Conservation (phyloP, 2,797 vertebrate species). For the Pempheris klunzingeri region DNA sequence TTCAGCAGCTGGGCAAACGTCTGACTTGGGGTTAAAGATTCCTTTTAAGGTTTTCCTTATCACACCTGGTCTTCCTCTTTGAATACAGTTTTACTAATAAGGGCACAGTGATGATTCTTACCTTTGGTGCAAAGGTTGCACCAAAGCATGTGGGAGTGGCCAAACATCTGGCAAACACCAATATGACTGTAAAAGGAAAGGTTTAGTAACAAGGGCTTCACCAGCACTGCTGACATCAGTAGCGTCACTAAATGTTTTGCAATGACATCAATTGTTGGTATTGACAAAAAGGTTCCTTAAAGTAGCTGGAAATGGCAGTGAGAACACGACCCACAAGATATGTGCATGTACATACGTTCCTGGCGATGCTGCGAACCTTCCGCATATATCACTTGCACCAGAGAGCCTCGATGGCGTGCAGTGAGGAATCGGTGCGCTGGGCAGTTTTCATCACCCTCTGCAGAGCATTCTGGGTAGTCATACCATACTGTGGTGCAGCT, state of each 20-base stretch:
- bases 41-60: slow-evolving; percentile 24
- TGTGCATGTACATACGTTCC: too few species aligned
- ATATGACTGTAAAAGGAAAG: slow-evolving; percentile 40
- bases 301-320: not conserved
- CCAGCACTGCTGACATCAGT: not conserved
- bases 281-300: not conserved
- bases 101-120: not conserved
- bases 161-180: slow-evolving; percentile 31
- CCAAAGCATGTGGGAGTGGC: not conserved
- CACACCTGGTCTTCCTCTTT: not conserved
- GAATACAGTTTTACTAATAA: slow-evolving; percentile 11
- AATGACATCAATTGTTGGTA: not conserved
- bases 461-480: too few species aligned
- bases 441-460: too few species aligned
- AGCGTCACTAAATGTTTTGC: not conserved
- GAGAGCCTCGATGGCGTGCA: too few species aligned
- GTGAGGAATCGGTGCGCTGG: too few species aligned
- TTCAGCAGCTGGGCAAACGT: slow-evolving; percentile 6
- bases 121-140: slow-evolving; percentile 55
- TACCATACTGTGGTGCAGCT: too few species aligned
- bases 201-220: not conserved
- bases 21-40: not conserved
- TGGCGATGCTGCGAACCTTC: too few species aligned
- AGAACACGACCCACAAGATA: too few species aligned
- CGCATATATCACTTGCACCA: too few species aligned